These are phyloP conservation scores for Phaonia tiefii DNA, from an alignment of 2,888 invertebrate species.

Conservation along the genomic window DNA sequence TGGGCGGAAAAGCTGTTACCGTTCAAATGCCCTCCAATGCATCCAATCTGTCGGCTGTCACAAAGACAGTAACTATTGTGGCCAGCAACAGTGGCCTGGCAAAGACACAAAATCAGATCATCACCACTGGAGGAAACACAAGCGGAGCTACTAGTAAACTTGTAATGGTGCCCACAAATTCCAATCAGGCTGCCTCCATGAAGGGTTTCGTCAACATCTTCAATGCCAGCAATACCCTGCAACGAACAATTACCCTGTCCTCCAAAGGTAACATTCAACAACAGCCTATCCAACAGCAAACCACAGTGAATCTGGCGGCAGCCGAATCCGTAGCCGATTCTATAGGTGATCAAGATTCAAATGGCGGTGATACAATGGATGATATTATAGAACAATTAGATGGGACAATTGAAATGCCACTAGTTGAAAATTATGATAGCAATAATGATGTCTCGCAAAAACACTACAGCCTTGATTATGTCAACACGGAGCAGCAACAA, in stretches of 20 bases:
- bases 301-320: constrained; percentile 48
- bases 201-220: constrained; percentile 82
- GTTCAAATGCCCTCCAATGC: constrained; percentile 83
- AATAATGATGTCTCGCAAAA: neutral
- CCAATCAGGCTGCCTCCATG: constrained; percentile 76
- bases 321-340: constrained; percentile 67
- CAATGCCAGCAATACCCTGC: constrained; percentile 71
- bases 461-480: neutral
- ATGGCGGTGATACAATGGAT: constrained; percentile 76
- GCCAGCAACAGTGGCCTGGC: constrained; percentile 73
- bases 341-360: constrained; percentile 69
- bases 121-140: constrained; percentile 71
- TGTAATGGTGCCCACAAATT: constrained; percentile 80
- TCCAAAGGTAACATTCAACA: constrained; percentile 67
- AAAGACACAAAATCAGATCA: constrained; percentile 67
- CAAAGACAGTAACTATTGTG: constrained; percentile 85
- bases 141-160: constrained; percentile 78
- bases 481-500: neutral
- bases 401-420: constrained; percentile 73
- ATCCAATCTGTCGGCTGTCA: constrained; percentile 80
- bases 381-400: constrained; percentile 79
- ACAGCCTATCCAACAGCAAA: constrained; percentile 63
- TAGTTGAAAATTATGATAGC: neutral
- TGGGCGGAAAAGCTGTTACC: constrained; percentile 87
- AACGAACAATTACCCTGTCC: constrained; percentile 74